Base-by-base conservation (phyloP, 1,140 invertebrate genomes). In the Apis florea region DNA sequence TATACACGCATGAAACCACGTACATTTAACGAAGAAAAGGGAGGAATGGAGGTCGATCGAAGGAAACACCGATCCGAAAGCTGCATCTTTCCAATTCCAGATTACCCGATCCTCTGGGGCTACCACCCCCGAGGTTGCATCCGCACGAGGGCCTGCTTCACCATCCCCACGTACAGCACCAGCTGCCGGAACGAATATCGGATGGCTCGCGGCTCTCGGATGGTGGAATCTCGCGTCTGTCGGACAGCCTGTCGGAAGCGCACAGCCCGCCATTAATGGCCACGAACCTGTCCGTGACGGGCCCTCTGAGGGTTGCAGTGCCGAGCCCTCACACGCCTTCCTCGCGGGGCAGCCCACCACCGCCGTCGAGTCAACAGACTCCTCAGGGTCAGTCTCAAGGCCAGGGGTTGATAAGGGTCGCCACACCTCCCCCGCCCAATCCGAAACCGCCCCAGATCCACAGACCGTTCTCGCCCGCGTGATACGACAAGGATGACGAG, bases 321-420 rank as follows among this genome's bases (percentile, higher is more conserved):
- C 93, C 93, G 17, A 93, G 93, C 75, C 93, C 93, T 2, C 93
- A 93, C 71, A 93, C 93, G n/a, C 93, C 93, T 6, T 93, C 93
- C 21, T 94, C 93, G 10, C 86, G 92, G 13, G 93, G 93, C 26
- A 94, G 93, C 72, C 93, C 93, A 10, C 91, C 92, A 3, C 93
- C 93, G 11, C 90, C 92, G 3, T 66, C 88, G 49, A 85, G 79
- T 31, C 87, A 89, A 74, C 88, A 87, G 24, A 88, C 84, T 31
- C 85, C 86, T 59, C 87, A 86, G 70, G 71, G 72, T 59, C 90
- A 89, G 68, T 78, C 88, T 26, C 89, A 92, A 71, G 89, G 86
- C 67, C 91, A 93, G 79, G 92, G 92, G 17, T 71, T 93, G 61
- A 91, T 93, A 70, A 92, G 92, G 84, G 90, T 93, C 40, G 90